Conservation (phyloP, 2,888 invertebrate genomes). For the Tenthredo livida region DNA sequence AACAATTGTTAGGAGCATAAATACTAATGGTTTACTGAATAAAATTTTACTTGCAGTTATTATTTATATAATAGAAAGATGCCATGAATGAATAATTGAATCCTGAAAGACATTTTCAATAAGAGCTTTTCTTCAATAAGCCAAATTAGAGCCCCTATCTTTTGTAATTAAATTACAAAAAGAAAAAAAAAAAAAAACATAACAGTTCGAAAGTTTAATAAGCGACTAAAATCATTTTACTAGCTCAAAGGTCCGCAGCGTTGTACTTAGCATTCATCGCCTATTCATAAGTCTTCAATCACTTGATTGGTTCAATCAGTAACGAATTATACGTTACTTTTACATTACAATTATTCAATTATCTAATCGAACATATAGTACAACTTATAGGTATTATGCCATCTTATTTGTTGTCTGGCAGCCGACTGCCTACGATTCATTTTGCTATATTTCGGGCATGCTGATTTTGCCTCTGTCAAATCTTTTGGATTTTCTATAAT, state of each 20-base stretch:
- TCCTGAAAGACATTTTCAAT: neutral
- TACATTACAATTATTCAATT: slow-evolving; percentile 8
- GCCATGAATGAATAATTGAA: neutral
- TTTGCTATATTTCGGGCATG: neutral
- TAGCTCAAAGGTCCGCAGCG: neutral
- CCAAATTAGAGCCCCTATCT: neutral
- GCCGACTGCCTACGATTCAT: neutral
- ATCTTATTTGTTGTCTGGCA: neutral
- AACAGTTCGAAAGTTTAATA: neutral
- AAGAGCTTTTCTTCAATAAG: slow-evolving; percentile 11
- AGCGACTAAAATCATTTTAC: slow-evolving; percentile 1
- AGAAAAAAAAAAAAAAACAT: neutral
- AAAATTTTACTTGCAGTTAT: neutral
- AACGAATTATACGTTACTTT: neutral
- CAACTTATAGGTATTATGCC: no score
- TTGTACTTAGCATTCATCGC: neutral
- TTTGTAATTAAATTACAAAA: slow-evolving; percentile 4
- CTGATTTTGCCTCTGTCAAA: neutral
- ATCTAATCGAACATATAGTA: neutral
- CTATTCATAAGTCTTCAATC: neutral
- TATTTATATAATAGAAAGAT: neutral
- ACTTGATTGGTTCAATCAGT: neutral
- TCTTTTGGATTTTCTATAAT: neutral
- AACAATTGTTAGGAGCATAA: neutral
- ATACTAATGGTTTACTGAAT: neutral